Evolutionary conservation across 2,797 vertebrate species (phyloP).

Genomic region (Oreonectes daqikongensis): DNA sequence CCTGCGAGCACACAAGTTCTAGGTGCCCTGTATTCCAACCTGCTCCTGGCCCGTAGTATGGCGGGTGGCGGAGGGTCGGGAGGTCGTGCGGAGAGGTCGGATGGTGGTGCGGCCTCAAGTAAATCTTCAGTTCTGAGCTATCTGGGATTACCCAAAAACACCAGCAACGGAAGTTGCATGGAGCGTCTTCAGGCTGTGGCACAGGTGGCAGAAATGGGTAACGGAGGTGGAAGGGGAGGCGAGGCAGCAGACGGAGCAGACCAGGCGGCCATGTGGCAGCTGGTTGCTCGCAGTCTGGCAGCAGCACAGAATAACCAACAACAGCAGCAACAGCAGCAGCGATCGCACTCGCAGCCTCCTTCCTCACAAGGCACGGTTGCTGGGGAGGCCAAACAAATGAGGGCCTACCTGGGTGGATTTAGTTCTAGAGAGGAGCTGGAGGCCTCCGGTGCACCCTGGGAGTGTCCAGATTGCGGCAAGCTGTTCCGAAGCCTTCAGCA

Average conservation of each 20-base stretch:
- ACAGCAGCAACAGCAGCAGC: constrained; percentile 62
- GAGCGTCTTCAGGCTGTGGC: constrained; percentile 85
- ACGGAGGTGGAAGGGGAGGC: constrained; percentile 61
- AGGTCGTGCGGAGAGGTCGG: constrained; percentile 64
- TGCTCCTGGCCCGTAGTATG: constrained; percentile 78
- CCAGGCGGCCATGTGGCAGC: constrained; percentile 81
- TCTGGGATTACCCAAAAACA: constrained; percentile 79
- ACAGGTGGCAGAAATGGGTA: constrained; percentile 81
- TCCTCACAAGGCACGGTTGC: constrained; percentile 66
- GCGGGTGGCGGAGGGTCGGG: constrained; percentile 61
- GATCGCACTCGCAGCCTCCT: constrained; percentile 65
- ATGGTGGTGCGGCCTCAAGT: constrained; percentile 67
- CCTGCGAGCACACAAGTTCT: constrained; percentile 76
- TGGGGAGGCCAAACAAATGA: constrained; percentile 75
- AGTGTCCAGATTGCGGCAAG: constrained; percentile 83
- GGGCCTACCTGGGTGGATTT: constrained; percentile 73
- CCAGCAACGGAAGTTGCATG: constrained; percentile 81
- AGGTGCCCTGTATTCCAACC: constrained; percentile 87
- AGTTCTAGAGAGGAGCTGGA: constrained; percentile 68
- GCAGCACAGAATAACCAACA: constrained; percentile 72
- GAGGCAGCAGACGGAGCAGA: constrained; percentile 65
- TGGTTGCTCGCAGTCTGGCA: constrained; percentile 74
- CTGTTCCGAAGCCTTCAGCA: constrained; percentile 81
- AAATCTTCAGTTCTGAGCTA: constrained; percentile 84
- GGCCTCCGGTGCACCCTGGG: constrained; percentile 71